phyloP scores from a whole-genome alignment of 2,888 invertebrate genomes.

The Diaphora mendica region DNA sequence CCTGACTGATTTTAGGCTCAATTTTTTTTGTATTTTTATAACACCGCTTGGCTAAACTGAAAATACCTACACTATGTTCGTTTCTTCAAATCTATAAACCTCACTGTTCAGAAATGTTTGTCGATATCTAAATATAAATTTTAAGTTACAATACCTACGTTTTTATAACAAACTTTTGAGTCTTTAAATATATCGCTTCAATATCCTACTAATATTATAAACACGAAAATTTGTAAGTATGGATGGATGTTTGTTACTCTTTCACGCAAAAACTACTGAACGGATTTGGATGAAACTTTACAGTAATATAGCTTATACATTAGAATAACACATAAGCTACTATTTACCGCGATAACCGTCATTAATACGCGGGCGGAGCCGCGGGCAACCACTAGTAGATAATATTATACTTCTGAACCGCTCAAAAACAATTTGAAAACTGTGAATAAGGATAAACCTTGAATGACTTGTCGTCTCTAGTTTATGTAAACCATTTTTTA shows the following conservation, averaged over 20 bases:
- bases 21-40: background rate
- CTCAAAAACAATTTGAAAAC: background rate
- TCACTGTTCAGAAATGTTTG: background rate
- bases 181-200: background rate
- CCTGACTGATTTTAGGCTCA: slow-evolving; percentile 1
- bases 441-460: background rate
- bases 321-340: too few species aligned
- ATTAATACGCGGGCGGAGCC: too few species aligned
- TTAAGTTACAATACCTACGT: background rate
- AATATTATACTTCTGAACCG: too few species aligned
- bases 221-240: too few species aligned
- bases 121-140: background rate
- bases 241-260: too few species aligned
- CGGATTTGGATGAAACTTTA: too few species aligned
- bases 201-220: too few species aligned
- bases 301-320: too few species aligned
- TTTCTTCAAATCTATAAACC: background rate
- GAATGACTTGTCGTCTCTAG: background rate
- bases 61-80: background rate
- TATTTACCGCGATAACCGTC: too few species aligned
- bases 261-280: too few species aligned
- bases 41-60: background rate
- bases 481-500: background rate
- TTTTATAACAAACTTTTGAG: background rate
- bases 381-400: too few species aligned